A percentile compares a stretch with the other conserved stretches of the same genome.
These are phyloP conservation scores for Pachypeltis micranthus DNA, from an alignment of 1,140 invertebrate genomes.

Conservation along the genomic window DNA sequence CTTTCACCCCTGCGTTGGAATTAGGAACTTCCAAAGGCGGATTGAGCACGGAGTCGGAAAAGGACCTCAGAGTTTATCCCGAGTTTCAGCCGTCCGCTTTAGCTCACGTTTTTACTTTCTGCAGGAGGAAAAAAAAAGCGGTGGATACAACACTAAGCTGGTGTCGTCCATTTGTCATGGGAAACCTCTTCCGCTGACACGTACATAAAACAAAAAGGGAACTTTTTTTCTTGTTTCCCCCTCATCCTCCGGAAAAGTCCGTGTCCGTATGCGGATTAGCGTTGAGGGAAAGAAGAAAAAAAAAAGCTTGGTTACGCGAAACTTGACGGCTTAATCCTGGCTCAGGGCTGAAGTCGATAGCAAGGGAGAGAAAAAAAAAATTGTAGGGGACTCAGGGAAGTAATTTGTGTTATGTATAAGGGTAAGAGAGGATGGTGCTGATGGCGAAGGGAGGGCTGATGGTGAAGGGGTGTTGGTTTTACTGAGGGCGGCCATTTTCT, in stretches of 20 bases:
- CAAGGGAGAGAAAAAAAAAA: background rate
- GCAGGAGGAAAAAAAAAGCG: background rate
- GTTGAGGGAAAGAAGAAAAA: background rate
- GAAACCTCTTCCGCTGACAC: constrained; percentile 10
- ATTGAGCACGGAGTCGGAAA: no score
- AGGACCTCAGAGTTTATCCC: no score
- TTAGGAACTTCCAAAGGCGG: no score
- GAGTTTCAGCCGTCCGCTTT: background rate
- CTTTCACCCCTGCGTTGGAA: no score
- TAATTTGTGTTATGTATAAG: constrained; percentile 1
- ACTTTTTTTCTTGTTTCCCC: constrained; percentile 5
- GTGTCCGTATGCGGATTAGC: constrained; percentile 8
- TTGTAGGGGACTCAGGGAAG: background rate
- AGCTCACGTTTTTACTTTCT: background rate
- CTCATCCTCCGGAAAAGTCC: background rate
- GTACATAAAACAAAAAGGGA: constrained; percentile 8
- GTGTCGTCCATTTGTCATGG: constrained; percentile 1
- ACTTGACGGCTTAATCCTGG: constrained; percentile 7
- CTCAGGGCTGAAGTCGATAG: background rate
- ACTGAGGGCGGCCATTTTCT: background rate
- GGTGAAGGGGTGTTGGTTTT: background rate
- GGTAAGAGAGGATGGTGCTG: background rate
- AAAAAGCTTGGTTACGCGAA: background rate
- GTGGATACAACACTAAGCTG: background rate
- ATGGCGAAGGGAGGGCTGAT: background rate